Evolutionary conservation across 2,113 vertebrate species (phyloP).

Genomic region (Nycticryphes semicollaris): DNA sequence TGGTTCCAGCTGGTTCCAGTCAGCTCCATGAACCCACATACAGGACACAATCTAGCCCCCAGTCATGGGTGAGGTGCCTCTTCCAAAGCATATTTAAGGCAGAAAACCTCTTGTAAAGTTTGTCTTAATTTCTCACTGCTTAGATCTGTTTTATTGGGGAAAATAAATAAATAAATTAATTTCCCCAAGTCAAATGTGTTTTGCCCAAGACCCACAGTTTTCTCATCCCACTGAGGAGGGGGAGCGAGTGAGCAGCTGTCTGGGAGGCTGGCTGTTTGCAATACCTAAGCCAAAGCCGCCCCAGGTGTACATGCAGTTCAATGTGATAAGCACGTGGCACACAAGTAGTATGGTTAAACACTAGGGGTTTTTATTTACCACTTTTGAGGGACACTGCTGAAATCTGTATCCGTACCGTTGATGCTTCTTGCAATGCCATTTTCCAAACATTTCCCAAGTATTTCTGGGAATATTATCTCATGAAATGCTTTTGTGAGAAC

Average conservation of each 20-base stretch:
- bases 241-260: not conserved
- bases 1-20: not conserved
- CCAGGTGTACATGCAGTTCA: not conserved
- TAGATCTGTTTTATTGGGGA: not conserved
- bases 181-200: not conserved
- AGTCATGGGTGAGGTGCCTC: fast-evolving
- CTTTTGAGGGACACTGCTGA: not conserved
- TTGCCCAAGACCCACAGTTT: not conserved
- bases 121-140: not conserved
- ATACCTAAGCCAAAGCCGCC: not conserved
- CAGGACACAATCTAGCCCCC: not conserved
- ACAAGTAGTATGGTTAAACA: not conserved
- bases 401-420: not conserved
- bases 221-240: not conserved
- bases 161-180: not conserved
- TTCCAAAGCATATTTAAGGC: not conserved
- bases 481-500: not conserved
- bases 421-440: not conserved
- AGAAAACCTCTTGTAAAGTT: not conserved
- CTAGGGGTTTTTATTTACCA: not conserved
- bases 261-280: not conserved
- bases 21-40: not conserved
- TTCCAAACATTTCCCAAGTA: not conserved
- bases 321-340: not conserved
- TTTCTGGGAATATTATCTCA: not conserved